Percentiles rank a stretch among this genome's conserved stretches.
These are phyloP conservation scores for Percina caprodes DNA, from an alignment of 2,113 vertebrate genomes.

Conservation along the genomic window DNA sequence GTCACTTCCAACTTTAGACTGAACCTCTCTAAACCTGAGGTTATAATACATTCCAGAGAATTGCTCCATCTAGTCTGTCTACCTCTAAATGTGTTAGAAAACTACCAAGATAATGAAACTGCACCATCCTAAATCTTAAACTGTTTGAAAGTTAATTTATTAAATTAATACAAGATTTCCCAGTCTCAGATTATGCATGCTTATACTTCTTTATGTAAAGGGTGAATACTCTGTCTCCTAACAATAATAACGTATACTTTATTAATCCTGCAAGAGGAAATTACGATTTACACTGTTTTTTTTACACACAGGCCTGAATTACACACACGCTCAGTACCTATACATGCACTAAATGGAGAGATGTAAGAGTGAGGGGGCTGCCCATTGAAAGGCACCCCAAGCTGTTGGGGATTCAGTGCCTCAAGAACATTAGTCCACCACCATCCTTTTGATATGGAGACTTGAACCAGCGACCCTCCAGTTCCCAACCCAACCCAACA, in stretches of 20 bases:
- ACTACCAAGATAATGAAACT: neutral
- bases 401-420: too few relatives aligned
- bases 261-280: too few relatives aligned
- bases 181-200: neutral
- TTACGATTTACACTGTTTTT: too few relatives aligned
- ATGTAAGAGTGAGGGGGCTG: too few relatives aligned
- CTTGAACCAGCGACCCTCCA: too few relatives aligned
- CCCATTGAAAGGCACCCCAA: too few relatives aligned
- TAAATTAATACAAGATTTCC: neutral
- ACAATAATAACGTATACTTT: too few relatives aligned
- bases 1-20: conserved; percentile 60
- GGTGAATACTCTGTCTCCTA: neutral
- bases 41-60: neutral
- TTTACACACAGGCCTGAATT: too few relatives aligned
- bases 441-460: too few relatives aligned
- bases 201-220: neutral
- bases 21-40: conserved; percentile 44
- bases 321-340: too few relatives aligned
- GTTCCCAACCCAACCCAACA: neutral
- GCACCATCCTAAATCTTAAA: neutral
- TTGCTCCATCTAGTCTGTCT: conserved; percentile 11
- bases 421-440: too few relatives aligned
- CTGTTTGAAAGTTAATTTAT: neutral
- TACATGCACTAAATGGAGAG: too few relatives aligned
- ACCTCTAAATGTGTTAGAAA: neutral